Base-by-base conservation (phyloP, 2,888 invertebrate species). In the Erannis defoliaria region DNA sequence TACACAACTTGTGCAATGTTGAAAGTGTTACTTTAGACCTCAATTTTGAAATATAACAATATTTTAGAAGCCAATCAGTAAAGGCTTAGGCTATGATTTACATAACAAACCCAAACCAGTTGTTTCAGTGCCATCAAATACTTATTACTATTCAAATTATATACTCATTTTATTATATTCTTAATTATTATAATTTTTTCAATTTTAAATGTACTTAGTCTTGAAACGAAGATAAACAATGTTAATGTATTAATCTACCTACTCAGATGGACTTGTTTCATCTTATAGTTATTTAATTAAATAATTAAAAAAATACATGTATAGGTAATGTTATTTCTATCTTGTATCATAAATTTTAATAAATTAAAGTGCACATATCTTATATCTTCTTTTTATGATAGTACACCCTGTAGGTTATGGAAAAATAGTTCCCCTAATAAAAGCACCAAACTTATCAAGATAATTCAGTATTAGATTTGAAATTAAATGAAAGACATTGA, bases 361-460 rank as follows among this genome's bases (percentile, higher is more conserved):
- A 85, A 85, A 86, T 85, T 86, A 84, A 86, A 85, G 81, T 86
- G 85, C 86, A 86, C 86, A 85, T 85, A 86, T 85, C 82, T 82
- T 70, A 76, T 48, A 42, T 38, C 18, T 46, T 56, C 56, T 57
- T 62, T 61, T 45, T 49, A 16, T 59, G 37, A 33, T 21, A 19
- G 2, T 12, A 42, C n/a, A 1, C 14, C 10, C 4, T 8, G 14
- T 16, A 37, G 6, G 2, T 16, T 31, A 31, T 31, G 26, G 26
- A 26, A 26, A 26, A 26, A 26, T 26, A 26, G 26, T 26, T 0
- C 8, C 8, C 26, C n/a, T n/a, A n/a, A n/a, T n/a, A 26, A 2
- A 26, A 1, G 26, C 8, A 26, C 26, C 26, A 2, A 6, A 26
- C 8, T 2, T 26, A 26, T 26, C 26, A 26, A 26, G 26, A 26